Conservation (phyloP, 2,113 vertebrate species). For the Bostrychus sinensis region DNA sequence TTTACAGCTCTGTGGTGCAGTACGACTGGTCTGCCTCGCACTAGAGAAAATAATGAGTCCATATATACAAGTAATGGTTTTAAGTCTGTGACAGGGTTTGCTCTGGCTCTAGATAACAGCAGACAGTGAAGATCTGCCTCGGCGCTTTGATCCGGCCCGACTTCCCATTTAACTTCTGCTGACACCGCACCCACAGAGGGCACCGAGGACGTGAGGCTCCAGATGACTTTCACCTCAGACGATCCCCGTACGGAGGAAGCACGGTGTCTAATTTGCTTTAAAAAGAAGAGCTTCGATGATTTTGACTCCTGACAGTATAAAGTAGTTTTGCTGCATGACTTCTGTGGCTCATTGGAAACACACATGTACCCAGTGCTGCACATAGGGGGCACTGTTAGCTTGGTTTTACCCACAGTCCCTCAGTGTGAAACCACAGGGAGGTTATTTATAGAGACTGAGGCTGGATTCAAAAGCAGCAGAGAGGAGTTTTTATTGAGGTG, state of each 20-base stretch:
- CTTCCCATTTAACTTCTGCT: slow-evolving; percentile 54
- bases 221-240: slow-evolving; percentile 28
- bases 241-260: slow-evolving; percentile 1
- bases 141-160: slow-evolving; percentile 57
- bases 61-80: slow-evolving; percentile 43
- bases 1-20: background rate
- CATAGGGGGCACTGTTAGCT: slow-evolving; percentile 75
- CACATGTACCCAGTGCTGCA: slow-evolving; percentile 28
- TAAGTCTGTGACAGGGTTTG: slow-evolving; percentile 53
- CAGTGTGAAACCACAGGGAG: slow-evolving; percentile 30
- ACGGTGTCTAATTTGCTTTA: background rate
- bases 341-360: slow-evolving; percentile 16
- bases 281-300: slow-evolving; percentile 1
- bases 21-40: slow-evolving; percentile 30
- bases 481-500: slow-evolving; percentile 47
- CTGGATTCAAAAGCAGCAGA: slow-evolving; percentile 52
- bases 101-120: slow-evolving; percentile 51
- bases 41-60: slow-evolving; percentile 50
- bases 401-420: slow-evolving; percentile 37
- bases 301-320: slow-evolving; percentile 7
- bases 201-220: slow-evolving; percentile 20
- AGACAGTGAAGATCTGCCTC: slow-evolving; percentile 65
- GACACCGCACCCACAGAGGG: slow-evolving; percentile 51
- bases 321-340: slow-evolving; percentile 16
- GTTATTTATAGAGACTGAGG: slow-evolving; percentile 60